phyloP scores from a whole-genome alignment of 2,888 invertebrate species.

The Erynnis tages region DNA sequence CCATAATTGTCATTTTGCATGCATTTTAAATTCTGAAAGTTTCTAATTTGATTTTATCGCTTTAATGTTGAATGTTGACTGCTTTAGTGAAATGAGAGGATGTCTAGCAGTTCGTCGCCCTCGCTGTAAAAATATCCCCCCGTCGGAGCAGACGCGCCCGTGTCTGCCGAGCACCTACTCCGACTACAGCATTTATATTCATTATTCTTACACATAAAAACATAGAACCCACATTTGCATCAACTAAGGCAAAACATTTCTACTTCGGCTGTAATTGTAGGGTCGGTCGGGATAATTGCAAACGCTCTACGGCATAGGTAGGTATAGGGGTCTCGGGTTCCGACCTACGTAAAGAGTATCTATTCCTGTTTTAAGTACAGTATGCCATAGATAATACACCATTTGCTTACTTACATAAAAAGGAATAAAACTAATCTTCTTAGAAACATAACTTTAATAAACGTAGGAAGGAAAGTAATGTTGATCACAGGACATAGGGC shows the following conservation, averaged over 20 bases:
- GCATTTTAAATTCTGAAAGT: not conserved
- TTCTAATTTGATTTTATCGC: not conserved
- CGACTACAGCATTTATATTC: slow-evolving; percentile 22
- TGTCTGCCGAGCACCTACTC: slow-evolving; percentile 10
- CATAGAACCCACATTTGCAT: slow-evolving; percentile 11
- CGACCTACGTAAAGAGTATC: too few relatives aligned
- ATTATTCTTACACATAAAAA: slow-evolving; percentile 25
- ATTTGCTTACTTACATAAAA: not conserved
- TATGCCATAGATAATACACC: not conserved
- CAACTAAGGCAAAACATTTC: slow-evolving; percentile 1
- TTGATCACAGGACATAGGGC: too few relatives aligned
- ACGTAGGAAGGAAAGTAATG: too few relatives aligned
- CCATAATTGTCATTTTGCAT: too few relatives aligned
- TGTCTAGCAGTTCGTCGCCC: slow-evolving; percentile 40
- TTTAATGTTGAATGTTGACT: not conserved
- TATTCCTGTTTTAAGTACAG: too few relatives aligned
- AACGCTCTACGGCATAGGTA: not conserved
- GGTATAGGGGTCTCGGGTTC: too few relatives aligned
- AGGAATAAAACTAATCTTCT: too few relatives aligned
- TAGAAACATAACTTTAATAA: too few relatives aligned
- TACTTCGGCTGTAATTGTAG: slow-evolving; percentile 14
- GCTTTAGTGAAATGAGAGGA: slow-evolving; percentile 19
- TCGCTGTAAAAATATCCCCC: slow-evolving; percentile 46
- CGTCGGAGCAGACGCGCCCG: slow-evolving; percentile 23
- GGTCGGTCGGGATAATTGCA: slow-evolving; percentile 1